phyloP scores from a whole-genome alignment of 35 echinoderm and acorn worm species.

The Heliocidaris erythrogramma region DNA sequence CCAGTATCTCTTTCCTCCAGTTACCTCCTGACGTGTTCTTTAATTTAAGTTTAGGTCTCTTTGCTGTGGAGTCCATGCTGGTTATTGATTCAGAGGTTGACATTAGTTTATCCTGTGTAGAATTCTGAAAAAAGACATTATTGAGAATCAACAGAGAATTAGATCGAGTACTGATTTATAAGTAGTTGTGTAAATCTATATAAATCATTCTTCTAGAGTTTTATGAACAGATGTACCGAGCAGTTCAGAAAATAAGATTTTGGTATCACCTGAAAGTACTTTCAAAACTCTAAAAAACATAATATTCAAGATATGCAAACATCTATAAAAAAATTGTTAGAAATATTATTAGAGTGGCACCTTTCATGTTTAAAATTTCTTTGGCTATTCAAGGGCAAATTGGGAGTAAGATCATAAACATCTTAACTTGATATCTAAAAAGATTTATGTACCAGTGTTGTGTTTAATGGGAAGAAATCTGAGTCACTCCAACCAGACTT shows the following conservation, averaged over 20 bases:
- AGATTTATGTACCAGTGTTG: not conserved
- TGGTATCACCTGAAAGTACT: no score
- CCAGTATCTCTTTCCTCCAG: slow-evolving; percentile 95
- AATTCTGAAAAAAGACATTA: not conserved
- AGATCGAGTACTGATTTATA: no score
- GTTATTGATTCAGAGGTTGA: not conserved
- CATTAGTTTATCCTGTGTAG: slow-evolving; percentile 23
- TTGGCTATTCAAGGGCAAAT: no score
- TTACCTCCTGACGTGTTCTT: slow-evolving; percentile 73
- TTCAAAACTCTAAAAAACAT: no score
- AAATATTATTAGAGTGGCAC: no score
- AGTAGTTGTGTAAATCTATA: no score
- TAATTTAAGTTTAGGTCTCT: slow-evolving; percentile 73
- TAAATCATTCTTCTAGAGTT: no score
- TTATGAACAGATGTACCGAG: no score
- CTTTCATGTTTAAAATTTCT: no score
- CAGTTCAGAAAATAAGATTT: no score
- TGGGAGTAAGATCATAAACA: not conserved
- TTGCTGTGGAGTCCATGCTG: not conserved
- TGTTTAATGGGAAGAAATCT: not conserved
- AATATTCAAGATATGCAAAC: no score
- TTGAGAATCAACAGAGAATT: not conserved
- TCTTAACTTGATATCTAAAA: not conserved
- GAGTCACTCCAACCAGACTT: slow-evolving; percentile 11
- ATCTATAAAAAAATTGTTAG: no score